Percentiles rank a stretch among this genome's conserved stretches.
Conservation (phyloP, 2,888 invertebrate species). For the Dione vanillae region DNA sequence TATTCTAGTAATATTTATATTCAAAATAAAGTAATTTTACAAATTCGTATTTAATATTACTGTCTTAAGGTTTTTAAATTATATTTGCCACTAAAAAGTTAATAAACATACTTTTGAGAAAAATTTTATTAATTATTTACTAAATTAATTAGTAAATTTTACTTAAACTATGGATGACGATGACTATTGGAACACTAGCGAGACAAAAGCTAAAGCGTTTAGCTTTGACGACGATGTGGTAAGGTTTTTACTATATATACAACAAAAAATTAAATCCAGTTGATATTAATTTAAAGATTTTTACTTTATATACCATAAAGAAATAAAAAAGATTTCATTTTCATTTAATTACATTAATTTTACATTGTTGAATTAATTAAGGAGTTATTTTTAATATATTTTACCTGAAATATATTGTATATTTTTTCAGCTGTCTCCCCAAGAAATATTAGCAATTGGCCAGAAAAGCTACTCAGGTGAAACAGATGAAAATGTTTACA, state of each 20-base stretch:
- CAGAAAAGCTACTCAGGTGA: constrained; percentile 66
- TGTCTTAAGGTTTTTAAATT: too few species aligned
- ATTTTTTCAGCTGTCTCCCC: constrained; percentile 66
- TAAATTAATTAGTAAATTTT: not conserved
- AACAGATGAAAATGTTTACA: constrained; percentile 61
- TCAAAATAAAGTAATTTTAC: too few species aligned
- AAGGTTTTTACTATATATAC: constrained; percentile 50
- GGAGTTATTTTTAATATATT: too few species aligned
- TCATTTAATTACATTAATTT: too few species aligned
- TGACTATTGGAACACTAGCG: constrained; percentile 91
- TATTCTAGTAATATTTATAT: too few species aligned
- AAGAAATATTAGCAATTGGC: constrained; percentile 80
- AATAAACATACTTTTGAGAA: too few species aligned
- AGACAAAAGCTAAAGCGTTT: constrained; percentile 88
- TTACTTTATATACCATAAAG: too few species aligned
- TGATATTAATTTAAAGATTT: too few species aligned
- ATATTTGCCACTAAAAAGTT: not conserved
- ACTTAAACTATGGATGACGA: constrained; percentile 75
- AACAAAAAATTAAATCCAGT: not conserved
- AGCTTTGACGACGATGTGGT: constrained; percentile 92
- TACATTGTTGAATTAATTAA: too few species aligned
- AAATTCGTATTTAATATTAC: too few species aligned
- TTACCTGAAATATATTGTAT: not conserved
- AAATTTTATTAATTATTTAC: not conserved
- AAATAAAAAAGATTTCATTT: too few species aligned